These are phyloP conservation scores for Colossoma macropomum DNA, from an alignment of 2,113 vertebrate species.

Conservation along the genomic window DNA sequence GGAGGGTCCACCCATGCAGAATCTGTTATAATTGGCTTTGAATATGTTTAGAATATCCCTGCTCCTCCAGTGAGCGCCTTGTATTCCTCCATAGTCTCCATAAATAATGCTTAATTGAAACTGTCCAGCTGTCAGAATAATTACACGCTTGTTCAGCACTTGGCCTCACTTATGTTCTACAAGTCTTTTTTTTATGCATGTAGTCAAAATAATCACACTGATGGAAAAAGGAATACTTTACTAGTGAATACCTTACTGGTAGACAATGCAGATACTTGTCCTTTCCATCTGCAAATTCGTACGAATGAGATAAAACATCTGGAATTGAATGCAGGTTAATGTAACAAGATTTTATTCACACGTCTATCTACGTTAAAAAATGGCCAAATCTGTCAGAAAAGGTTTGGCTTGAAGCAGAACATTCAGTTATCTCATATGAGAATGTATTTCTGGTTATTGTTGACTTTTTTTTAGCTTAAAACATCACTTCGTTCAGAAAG, in stretches of 20 bases:
- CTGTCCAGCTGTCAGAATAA: slow-evolving; percentile 77
- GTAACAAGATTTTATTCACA: no score
- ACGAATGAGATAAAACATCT: no score
- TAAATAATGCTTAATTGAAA: slow-evolving; percentile 76
- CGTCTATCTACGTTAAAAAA: no score
- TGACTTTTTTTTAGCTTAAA: no score
- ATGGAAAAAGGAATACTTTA: slow-evolving; percentile 6
- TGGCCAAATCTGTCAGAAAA: no score
- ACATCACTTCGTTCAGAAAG: no score
- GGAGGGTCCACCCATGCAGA: slow-evolving; percentile 5
- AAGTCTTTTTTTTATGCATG: slow-evolving; percentile 42
- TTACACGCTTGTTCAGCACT: slow-evolving; percentile 74
- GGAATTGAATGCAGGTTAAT: no score
- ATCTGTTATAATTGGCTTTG: slow-evolving; percentile 43
- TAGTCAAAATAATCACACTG: slow-evolving; percentile 31
- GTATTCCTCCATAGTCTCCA: slow-evolving; percentile 44
- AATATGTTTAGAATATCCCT: slow-evolving; percentile 35
- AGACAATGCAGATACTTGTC: slow-evolving; percentile 22
- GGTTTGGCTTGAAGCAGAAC: no score
- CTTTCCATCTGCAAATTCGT: slow-evolving; percentile 1
- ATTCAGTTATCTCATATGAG: no score
- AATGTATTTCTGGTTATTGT: no score
- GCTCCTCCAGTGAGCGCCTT: slow-evolving; percentile 27
- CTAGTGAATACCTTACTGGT: neutral
- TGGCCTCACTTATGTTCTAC: slow-evolving; percentile 60